Base-by-base conservation (phyloP, 2,113 vertebrate genomes). In the Excalfactoria chinensis region DNA sequence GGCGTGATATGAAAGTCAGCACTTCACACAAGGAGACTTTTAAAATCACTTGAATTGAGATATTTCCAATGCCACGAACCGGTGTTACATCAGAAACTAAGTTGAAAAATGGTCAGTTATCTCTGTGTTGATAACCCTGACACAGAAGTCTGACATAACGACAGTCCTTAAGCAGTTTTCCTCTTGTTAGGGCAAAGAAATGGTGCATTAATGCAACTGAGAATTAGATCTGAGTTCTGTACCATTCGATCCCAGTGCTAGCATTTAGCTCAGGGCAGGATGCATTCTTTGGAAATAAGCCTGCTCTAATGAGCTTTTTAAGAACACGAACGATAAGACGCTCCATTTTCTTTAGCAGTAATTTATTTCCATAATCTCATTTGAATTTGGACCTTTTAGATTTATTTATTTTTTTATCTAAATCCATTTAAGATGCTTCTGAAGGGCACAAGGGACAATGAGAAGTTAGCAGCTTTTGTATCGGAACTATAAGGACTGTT, bases 351-450 rank as follows among this genome's bases (percentile, higher is more conserved):
- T 85, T 78, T 55, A 56, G 43, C 93, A 83, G 22, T 70, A 63
- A 92, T 93, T 88, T 90, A 59, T 84, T 92, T 93, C 46, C 59
- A 73, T 95, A 77, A 15, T 21, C 62, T 78, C 19, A 55, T 89
- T 83, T 89, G 30, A 91, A 70, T 93, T 87, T 89, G 89, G 68
- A 91, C 68, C 84, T 96, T 93, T 91, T 60, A 56, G 88, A 23
- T 53, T 81, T 8, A 37, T 37, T 37, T 37, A 8, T 77, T 93
- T 56, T 59, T 56, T 89, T 32, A 55, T 93, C 55, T 87, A 80
- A 89, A 94, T 92, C 56, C 26, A 44, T 91, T 93, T 88, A 85
- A 91, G 48, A 60, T 76, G 26, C 23, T 85, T 94, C 68, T 51
- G 46, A 88, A 85, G 26, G 40, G 16, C 68, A 46, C 87, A 73